phyloP scores from a whole-genome alignment of 30 jellyfish, hydroid and myxozoan species.

The Cassiopea andromeda region DNA sequence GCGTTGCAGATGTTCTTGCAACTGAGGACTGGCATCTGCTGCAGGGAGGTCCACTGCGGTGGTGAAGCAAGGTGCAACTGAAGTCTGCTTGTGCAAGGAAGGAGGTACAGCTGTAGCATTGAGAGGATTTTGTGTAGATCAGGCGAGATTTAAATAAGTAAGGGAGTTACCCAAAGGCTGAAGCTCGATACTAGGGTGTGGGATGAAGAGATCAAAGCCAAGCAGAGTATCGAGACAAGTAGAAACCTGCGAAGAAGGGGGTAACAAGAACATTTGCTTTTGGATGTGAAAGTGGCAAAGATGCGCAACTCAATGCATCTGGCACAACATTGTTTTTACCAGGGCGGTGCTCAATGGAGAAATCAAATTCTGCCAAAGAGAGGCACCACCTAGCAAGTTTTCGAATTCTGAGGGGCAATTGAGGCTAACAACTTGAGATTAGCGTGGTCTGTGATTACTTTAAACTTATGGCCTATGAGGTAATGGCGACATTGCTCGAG shows the following conservation, averaged over 20 bases:
- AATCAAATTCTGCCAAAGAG: slow-evolving; percentile 57
- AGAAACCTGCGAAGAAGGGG: slow-evolving; percentile 7
- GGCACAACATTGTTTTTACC: slow-evolving; percentile 54
- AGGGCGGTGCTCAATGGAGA: slow-evolving; percentile 41
- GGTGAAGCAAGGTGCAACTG: not conserved
- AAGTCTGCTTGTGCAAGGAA: not conserved
- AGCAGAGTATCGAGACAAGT: not conserved
- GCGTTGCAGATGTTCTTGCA: not conserved
- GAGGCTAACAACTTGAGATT: slow-evolving; percentile 48
- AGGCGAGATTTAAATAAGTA: not conserved
- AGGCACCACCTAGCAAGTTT: slow-evolving; percentile 60
- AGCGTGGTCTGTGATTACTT: slow-evolving; percentile 51
- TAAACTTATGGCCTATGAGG: slow-evolving; percentile 32
- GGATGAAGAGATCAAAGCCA: not conserved
- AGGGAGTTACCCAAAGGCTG: not conserved
- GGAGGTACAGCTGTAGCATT: not conserved
- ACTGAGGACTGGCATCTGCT: not conserved
- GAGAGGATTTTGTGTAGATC: not conserved
- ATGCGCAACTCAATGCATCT: slow-evolving; percentile 44
- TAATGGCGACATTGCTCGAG: slow-evolving; percentile 46
- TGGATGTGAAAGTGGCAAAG: slow-evolving; percentile 18
- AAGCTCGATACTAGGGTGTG: not conserved
- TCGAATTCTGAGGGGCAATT: slow-evolving; percentile 33
- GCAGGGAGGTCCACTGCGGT: not conserved
- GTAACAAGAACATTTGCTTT: slow-evolving; percentile 9